Base-by-base conservation (phyloP, 2,113 vertebrate species). In the Rhinopomastus cyanomelas region DNA sequence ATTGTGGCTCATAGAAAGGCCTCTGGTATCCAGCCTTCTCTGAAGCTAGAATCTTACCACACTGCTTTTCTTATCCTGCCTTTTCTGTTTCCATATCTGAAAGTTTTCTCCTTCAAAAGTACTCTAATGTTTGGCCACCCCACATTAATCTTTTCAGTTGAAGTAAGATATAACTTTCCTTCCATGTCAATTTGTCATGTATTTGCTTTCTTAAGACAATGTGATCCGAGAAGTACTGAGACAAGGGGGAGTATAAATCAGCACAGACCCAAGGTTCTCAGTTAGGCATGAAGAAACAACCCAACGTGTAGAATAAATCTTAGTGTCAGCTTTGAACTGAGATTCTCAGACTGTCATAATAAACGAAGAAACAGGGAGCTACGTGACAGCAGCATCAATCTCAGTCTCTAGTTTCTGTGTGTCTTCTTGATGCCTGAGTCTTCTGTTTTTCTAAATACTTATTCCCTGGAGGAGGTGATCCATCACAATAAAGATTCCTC, bases 331-430 rank as follows among this genome's bases (percentile, higher is more conserved):
- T 81, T 22, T 83, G 57, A 95, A 91, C 89, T 83, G 57, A 34
- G 61, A 92, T 81, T 95, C 94, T 95, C 90, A 95, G 88, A 85
- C 83, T 92, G 72, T 94, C 93, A 78, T 89, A 91, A 95, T 95
- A 95, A 96, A 93, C 93, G 81, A 92, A 93, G 82, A 59, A 81
- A 39, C 77, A 77, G 59, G 57, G 88, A 88, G 83, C 85, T 75
- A 15, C 61, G 85, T 90, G 91, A 84, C 90, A 95, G 85, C 61
- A 76, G 71, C 88, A 96, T 94, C 94, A 93, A 92, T 95, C 92
- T 95, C 77, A 83, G 51, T 81, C 77, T 89, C 91, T 92, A 94
- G 69, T 96, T 92, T 76, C 85, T 93, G 80, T 66, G 88, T 89
- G 85, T 92, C 81, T 48, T 95, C 78, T 81, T 95, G 75, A 87